A percentile compares a stretch with the other conserved stretches of the same genome.
Conservation (phyloP, 2,113 vertebrate genomes). For the Mobula hypostoma region DNA sequence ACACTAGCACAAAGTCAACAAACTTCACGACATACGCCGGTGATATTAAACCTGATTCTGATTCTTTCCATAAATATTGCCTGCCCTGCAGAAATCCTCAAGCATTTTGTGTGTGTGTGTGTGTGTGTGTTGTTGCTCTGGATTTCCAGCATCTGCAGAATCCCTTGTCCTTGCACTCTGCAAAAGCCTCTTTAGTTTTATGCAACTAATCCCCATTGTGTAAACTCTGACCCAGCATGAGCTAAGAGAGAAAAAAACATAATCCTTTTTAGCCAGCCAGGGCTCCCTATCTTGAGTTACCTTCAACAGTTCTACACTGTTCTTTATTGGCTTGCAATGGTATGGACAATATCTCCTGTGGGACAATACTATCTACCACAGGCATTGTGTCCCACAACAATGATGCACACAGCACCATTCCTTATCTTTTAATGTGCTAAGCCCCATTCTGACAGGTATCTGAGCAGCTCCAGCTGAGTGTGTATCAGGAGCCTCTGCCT, state of each 20-base stretch:
- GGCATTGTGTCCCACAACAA: background rate
- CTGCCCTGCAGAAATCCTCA: no score
- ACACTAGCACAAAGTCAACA: no score
- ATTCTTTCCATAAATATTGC: no score
- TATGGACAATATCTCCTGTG: background rate
- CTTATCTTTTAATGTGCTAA: background rate
- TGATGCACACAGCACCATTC: background rate
- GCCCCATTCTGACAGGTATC: background rate
- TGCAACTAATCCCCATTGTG: no score
- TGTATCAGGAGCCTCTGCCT: background rate
- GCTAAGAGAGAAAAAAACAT: background rate
- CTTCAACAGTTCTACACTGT: background rate
- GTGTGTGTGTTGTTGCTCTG: no score
- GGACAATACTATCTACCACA: background rate
- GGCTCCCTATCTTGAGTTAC: background rate
- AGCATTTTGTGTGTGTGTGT: no score
- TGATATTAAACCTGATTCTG: no score
- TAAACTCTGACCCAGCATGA: background rate
- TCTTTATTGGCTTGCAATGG: background rate
- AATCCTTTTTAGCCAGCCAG: background rate
- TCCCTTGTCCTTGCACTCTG: no score
- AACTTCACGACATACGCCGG: no score
- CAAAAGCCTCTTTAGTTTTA: no score
- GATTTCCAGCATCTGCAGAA: no score
- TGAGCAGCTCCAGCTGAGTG: background rate